Conservation (phyloP, 2,113 vertebrate genomes). For the Sterrhoptilus dennistouni region DNA sequence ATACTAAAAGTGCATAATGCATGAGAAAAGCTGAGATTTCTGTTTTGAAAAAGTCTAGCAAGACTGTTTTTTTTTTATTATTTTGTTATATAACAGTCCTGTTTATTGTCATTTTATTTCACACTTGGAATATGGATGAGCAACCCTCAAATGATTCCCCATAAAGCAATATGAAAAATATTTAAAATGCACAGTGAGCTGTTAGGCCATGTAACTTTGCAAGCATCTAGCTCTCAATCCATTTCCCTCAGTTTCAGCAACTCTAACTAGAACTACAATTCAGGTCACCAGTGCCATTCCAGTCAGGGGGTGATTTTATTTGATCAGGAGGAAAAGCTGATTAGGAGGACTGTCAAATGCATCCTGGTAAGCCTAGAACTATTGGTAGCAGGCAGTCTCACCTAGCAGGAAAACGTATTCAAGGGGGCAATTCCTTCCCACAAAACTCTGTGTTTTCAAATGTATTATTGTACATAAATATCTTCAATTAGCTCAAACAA, state of each 20-base stretch:
- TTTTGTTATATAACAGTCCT: not conserved
- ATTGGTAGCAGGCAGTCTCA: not conserved
- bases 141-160: not conserved
- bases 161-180: not conserved
- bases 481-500: not conserved
- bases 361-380: not conserved
- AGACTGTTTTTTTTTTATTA: not conserved
- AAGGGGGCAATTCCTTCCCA: not conserved
- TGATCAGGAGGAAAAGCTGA: slow-evolving; percentile 14
- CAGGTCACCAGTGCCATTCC: slow-evolving; percentile 1
- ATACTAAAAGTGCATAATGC: not conserved
- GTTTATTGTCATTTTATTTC: not conserved
- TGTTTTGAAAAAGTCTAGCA: slow-evolving; percentile 2
- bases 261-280: not conserved
- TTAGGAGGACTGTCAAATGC: not conserved
- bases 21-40: not conserved
- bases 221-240: not conserved
- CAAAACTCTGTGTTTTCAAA: not conserved
- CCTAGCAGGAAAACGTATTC: not conserved
- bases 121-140: not conserved
- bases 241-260: not conserved
- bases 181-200: not conserved
- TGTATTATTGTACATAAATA: not conserved
- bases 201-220: not conserved
- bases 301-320: slow-evolving; percentile 1